phyloP scores from a whole-genome alignment of 2,113 vertebrate genomes.

The Cricetomys ansorgei region DNA sequence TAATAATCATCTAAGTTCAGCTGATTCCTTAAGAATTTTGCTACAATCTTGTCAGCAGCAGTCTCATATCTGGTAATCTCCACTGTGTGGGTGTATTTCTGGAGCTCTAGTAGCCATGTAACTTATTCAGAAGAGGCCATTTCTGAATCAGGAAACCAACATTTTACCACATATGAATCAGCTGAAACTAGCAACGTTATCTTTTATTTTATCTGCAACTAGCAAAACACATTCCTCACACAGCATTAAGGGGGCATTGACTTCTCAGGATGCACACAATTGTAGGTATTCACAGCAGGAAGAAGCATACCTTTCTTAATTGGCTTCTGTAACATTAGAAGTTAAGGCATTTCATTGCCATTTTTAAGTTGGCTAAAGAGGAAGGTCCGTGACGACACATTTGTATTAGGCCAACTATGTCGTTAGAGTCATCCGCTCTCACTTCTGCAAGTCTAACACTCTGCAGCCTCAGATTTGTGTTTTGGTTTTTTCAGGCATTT shows the following conservation, averaged over 20 bases:
- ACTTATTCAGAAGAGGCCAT: conserved; percentile 23
- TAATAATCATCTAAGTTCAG: conserved; percentile 35
- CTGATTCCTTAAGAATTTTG: conserved; percentile 39
- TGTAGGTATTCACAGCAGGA: background rate
- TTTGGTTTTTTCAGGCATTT: conserved; percentile 13
- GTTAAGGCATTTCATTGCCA: background rate
- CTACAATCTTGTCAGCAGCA: conserved; percentile 27
- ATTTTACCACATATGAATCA: conserved; percentile 19
- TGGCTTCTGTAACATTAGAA: background rate
- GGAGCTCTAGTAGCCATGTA: background rate
- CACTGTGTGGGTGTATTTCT: background rate
- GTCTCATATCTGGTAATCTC: background rate
- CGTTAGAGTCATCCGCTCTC: background rate
- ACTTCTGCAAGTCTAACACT: background rate
- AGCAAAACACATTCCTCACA: background rate
- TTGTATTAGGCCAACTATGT: background rate
- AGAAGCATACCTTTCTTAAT: background rate
- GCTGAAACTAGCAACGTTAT: background rate
- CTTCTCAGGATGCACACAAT: conserved; percentile 7
- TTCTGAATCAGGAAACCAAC: conserved; percentile 43
- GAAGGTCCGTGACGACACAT: conserved; percentile 6
- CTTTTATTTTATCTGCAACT: background rate
- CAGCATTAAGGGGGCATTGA: background rate
- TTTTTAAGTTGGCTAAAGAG: conserved; percentile 5
- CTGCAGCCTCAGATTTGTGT: background rate